Conservation (phyloP, 2,113 vertebrate genomes). For the Cervus canadensis region DNA sequence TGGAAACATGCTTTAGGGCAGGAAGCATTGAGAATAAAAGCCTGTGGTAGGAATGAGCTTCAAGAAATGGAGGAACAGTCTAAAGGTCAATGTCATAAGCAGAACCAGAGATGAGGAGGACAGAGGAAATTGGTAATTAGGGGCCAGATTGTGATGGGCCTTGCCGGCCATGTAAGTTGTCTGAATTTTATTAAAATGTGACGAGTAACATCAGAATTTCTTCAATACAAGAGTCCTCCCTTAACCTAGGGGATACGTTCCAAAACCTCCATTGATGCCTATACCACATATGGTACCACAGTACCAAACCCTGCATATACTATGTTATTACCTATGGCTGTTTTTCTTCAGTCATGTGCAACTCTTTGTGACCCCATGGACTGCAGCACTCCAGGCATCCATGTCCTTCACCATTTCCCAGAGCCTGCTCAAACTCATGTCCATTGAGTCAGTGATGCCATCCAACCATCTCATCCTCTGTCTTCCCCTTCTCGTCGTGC, state of each 20-base stretch:
- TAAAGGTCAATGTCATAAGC: not conserved
- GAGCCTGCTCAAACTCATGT: not conserved
- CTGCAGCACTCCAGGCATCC: not conserved
- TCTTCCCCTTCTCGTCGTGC: not conserved
- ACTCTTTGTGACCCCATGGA: not conserved
- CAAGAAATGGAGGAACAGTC: not conserved
- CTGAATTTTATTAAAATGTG: not conserved
- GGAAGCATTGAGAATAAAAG: not conserved
- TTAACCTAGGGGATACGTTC: not conserved
- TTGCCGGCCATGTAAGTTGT: accelerated
- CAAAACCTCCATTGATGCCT: not conserved
- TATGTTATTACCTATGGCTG: not conserved
- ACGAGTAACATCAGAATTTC: not conserved
- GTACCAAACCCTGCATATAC: not conserved
- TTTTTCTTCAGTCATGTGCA: not conserved
- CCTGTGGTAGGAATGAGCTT: not conserved
- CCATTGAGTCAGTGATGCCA: not conserved
- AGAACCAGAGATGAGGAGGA: accelerated
- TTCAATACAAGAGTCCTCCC: not conserved
- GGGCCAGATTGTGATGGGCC: too few relatives aligned
- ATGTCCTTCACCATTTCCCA: not conserved
- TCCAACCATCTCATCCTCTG: not conserved
- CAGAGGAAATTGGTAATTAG: not conserved
- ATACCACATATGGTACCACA: not conserved
- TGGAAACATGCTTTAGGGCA: too few relatives aligned